Percentiles rank a stretch among this genome's conserved stretches.
phyloP scores from a whole-genome alignment of 30 jellyfish, hydroid and myxozoan species.

The Pelagia noctiluca region DNA sequence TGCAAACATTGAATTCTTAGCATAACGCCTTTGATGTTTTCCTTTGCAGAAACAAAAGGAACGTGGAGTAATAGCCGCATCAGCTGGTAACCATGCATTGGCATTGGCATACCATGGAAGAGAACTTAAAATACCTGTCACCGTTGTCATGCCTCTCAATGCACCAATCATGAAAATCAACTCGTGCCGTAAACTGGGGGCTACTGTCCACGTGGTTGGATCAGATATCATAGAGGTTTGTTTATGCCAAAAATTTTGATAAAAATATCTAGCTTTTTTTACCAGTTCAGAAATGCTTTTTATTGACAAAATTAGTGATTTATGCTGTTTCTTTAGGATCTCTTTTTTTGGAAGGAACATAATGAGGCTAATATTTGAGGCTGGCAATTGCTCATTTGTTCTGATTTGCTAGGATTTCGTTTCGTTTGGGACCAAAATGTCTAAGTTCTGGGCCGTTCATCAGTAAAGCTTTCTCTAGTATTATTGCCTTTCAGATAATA shows the following conservation, averaged over 20 bases:
- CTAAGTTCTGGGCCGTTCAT: too few relatives aligned
- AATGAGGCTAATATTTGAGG: too few relatives aligned
- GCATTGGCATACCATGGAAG: slow-evolving; percentile 99
- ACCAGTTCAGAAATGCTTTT: too few relatives aligned
- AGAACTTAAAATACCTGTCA: slow-evolving; percentile 89
- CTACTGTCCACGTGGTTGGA: slow-evolving; percentile 89
- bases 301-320: too few relatives aligned
- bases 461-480: neutral
- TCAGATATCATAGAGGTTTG: slow-evolving; percentile 91
- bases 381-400: too few relatives aligned
- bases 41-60: slow-evolving; percentile 81
- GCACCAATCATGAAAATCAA: slow-evolving; percentile 98
- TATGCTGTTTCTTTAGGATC: too few relatives aligned
- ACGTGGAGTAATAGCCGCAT: slow-evolving; percentile 98
- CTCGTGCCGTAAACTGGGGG: slow-evolving; percentile 89
- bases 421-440: too few relatives aligned
- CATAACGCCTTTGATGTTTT: neutral
- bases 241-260: too few relatives aligned
- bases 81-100: slow-evolving; percentile 99
- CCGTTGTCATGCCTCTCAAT: slow-evolving; percentile 95
- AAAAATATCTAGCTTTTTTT: too few relatives aligned
- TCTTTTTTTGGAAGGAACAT: too few relatives aligned
- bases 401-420: too few relatives aligned
- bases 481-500: neutral
- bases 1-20: neutral